phyloP scores from a whole-genome alignment of 2,888 invertebrate species.

The Sericinus montela region DNA sequence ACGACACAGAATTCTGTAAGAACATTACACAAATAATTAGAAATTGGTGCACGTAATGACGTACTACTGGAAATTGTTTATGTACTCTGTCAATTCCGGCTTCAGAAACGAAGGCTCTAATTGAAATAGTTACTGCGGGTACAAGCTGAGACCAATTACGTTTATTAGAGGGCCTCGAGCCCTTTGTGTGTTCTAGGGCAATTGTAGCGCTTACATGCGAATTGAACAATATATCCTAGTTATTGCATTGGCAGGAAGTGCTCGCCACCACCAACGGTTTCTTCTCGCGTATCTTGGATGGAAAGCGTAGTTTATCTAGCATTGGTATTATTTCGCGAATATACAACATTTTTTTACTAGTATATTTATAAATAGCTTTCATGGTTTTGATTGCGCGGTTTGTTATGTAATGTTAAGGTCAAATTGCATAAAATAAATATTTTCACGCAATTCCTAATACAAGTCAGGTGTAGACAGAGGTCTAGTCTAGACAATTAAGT shows the following conservation, averaged over 20 bases:
- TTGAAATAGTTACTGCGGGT: conserved; percentile 47
- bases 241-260: conserved; percentile 7
- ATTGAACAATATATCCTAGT: conserved; percentile 20
- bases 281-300: conserved; percentile 1
- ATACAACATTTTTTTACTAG: no score
- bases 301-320: no score
- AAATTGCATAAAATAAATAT: no score
- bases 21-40: conserved; percentile 1
- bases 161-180: conserved; percentile 53
- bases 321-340: no score
- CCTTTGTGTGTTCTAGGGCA: conserved; percentile 30
- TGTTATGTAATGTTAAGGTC: no score
- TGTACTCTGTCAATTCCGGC: conserved; percentile 33
- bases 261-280: background rate
- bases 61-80: conserved; percentile 27
- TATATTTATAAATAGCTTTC: no score
- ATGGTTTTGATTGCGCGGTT: no score
- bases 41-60: conserved; percentile 2
- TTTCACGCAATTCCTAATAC: no score
- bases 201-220: conserved; percentile 18
- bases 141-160: conserved; percentile 50
- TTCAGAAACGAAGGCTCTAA: conserved; percentile 41
- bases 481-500: no score
- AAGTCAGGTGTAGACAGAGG: no score
- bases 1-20: no score